These are phyloP conservation scores for Lycia hirtaria DNA, from an alignment of 2,888 invertebrate genomes.

Conservation along the genomic window DNA sequence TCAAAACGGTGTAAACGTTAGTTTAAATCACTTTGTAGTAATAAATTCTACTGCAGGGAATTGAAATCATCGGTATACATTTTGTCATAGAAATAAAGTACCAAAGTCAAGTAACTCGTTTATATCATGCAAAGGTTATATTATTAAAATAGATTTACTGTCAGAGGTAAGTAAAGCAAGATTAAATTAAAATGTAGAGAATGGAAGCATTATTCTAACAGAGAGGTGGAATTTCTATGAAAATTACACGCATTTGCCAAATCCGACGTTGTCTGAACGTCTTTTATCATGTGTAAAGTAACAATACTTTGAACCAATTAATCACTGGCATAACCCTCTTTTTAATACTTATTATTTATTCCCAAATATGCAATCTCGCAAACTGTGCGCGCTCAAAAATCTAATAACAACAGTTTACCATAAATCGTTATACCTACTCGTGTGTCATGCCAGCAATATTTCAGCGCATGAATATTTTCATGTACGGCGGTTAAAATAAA, in stretches of 20 bases:
- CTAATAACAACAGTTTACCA: constrained; percentile 39
- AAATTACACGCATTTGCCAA: constrained; percentile 38
- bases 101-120: neutral
- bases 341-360: constrained; percentile 27
- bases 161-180: neutral
- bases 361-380: constrained; percentile 34
- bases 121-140: neutral
- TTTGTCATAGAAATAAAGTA: neutral
- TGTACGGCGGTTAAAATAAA: constrained; percentile 49
- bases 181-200: constrained; percentile 8
- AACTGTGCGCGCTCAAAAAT: constrained; percentile 34
- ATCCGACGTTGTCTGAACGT: constrained; percentile 34
- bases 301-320: constrained; percentile 37
- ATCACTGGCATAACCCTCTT: constrained; percentile 27
- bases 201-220: constrained; percentile 32
- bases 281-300: constrained; percentile 39
- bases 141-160: neutral
- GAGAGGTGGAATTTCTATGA: constrained; percentile 32
- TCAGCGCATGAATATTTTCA: constrained; percentile 33
- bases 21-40: constrained; percentile 14
- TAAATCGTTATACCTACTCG: constrained; percentile 36
- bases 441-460: constrained; percentile 35
- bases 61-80: constrained; percentile 8
- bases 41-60: constrained; percentile 8
- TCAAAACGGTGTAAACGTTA: constrained; percentile 23